These are phyloP conservation scores for Tragelaphus scriptus DNA, from an alignment of 2,113 vertebrate species.

Conservation along the genomic window DNA sequence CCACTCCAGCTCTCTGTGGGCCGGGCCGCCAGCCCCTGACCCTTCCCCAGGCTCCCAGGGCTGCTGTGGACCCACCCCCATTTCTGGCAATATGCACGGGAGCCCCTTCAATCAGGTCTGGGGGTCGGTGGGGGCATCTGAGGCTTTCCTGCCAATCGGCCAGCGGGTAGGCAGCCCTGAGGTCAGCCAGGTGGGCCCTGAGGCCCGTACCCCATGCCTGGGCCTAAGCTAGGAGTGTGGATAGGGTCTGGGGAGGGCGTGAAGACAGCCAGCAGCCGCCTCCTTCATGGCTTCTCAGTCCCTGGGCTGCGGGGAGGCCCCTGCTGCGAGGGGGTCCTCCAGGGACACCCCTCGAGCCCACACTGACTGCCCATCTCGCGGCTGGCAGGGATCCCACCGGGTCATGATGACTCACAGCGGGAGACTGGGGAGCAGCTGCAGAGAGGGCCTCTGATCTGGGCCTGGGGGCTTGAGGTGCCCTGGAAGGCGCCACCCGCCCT, in stretches of 20 bases:
- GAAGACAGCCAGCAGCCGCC: rapidly evolving
- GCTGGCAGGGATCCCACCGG: rapidly evolving
- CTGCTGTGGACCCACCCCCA: background rate
- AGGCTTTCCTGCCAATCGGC: too few relatives aligned
- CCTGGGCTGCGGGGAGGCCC: background rate
- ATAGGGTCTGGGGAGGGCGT: background rate
- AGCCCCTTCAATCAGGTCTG: rapidly evolving
- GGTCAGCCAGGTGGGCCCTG: rapidly evolving
- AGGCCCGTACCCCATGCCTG: rapidly evolving
- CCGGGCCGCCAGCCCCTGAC: rapidly evolving
- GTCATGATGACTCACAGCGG: rapidly evolving
- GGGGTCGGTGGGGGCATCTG: rapidly evolving
- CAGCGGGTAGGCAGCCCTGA: rapidly evolving
- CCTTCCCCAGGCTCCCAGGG: too few relatives aligned
- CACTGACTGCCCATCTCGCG: rapidly evolving
- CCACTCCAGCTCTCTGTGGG: background rate
- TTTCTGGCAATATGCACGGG: background rate
- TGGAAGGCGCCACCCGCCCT: rapidly evolving
- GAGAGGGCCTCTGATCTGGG: background rate
- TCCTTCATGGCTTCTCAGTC: rapidly evolving
- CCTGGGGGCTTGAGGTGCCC: background rate
- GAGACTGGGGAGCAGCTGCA: background rate
- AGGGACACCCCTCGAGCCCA: background rate
- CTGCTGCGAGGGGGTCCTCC: background rate
- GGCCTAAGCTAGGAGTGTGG: background rate